Evolutionary conservation across 2,113 vertebrate species (phyloP), one percentile per base, ranked within the genome.

Genomic region (Oreotrochilus melanogaster): DNA sequence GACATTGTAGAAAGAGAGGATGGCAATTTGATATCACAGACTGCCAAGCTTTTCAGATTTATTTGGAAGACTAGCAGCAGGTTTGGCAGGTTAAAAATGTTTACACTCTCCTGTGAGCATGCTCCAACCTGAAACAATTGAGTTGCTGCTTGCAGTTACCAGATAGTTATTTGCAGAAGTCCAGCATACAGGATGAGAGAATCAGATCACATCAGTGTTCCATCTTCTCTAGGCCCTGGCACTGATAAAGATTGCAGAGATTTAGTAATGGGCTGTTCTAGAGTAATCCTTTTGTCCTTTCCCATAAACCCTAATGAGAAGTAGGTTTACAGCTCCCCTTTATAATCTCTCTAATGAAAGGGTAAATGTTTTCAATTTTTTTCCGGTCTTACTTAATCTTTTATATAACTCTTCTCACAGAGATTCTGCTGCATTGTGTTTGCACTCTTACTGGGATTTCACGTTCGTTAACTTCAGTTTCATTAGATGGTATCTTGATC

Each of bases 51-150:
- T 70, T 93, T 88, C 83, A 84, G 21, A 50, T 73, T 65, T 37
- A 51, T 95, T 93, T 92, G 75, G 64, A 95, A 67, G 35, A 69
- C 45, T 53, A 65, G 60, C 56, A 90, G 64, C 86, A 78, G 48
- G 76, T 91, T 94, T 93, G 72, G 51, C 93, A 92, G 75, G 82
- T 83, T 86, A 51, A 88, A 82, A 82, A 51, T 89, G 78, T 90
- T 93, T 91, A 70, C 27, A 4, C 8, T 64, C 9, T 80, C 47
- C 56, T 61, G 6, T 37, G 23, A 85, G 71, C 51, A n/a, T 82
- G 61, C 75, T 93, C n/a, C 86, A 70, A 87, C 50, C 71, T 91
- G 79, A 78, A 93, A 76, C 30, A 65, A 18, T 50, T 62, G 74
- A 25, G 15, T 88, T 3, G 14, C 70, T 89, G 43, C 42, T 88